Evolutionary conservation across 1,140 invertebrate genomes (phyloP).

Genomic region (Saxidomus purpurata): DNA sequence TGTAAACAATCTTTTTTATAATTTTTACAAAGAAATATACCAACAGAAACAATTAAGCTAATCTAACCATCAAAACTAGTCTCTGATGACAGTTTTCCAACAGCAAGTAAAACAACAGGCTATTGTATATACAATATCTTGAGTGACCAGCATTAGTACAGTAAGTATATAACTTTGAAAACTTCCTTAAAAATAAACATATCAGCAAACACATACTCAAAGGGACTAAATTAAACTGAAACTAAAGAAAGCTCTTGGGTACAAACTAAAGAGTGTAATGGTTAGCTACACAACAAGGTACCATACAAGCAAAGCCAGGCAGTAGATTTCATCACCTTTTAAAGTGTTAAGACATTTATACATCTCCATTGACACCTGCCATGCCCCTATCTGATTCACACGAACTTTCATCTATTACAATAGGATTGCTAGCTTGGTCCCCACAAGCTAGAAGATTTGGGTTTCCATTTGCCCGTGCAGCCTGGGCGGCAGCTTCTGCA

Average conservation of each 20-base stretch:
- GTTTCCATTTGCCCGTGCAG: constrained; percentile 1
- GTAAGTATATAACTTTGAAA: too few species aligned
- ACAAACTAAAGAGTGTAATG: not conserved
- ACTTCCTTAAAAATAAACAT: not conserved
- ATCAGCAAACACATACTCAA: not conserved
- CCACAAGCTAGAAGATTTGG: constrained; percentile 38
- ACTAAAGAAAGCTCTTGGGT: not conserved
- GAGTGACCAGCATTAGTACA: too few species aligned
- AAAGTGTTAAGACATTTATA: not conserved
- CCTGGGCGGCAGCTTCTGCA: constrained; percentile 12
- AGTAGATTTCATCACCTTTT: constrained; percentile 48
- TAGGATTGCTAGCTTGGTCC: constrained; percentile 47
- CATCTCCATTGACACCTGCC: constrained; percentile 32
- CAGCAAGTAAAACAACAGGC: too few species aligned
- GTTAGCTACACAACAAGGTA: not conserved
- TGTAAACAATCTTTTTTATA: too few species aligned
- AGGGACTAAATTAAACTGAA: not conserved
- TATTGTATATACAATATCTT: too few species aligned
- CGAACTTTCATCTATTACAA: constrained; percentile 66
- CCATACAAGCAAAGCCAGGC: constrained; percentile 44
- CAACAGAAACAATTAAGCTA: too few species aligned
- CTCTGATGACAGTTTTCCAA: too few species aligned
- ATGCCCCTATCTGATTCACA: constrained; percentile 53
- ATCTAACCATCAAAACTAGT: too few species aligned
- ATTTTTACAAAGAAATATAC: too few species aligned